Evolutionary conservation across 2,113 vertebrate genomes (phyloP), one percentile per base, ranked within the genome.

Genomic region (Rhinolophus ferrumequinum): DNA sequence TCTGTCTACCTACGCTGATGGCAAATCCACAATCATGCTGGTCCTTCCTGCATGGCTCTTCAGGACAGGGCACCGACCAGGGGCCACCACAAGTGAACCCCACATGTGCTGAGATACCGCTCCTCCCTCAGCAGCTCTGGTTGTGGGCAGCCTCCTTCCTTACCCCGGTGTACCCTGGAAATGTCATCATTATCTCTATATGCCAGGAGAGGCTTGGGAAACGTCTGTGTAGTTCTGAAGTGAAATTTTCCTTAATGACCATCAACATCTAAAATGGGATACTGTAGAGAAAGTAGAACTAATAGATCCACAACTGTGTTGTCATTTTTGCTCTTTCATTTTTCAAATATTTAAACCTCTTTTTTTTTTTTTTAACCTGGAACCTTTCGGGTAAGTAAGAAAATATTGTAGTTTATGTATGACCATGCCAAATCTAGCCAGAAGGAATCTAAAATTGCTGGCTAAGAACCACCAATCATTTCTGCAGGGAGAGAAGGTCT

Each of bases 361-460:
- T 30, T 77, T 19, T 62, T 30, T 77, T 19, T 62, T 38, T 67
- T 83, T 60, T 38, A 64, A 75, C 33, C 19, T 92, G 58, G 2
- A 50, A 66, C 19, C 35, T 75, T 75, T 69, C 8, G 58, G n/a
- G 44, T 33, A 26, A 47, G 33, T 50, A 88, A 87, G 69, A 82
- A 95, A 85, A 86, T 3, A 38, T 15, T 60, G 18, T 12, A 21
- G 50, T 67, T 66, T 44, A 64, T 18, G 50, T 60, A 67, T 3
- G 30, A 72, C 21, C 33, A 10, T 72, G 44, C 41, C 44, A 64
- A 50, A 62, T 41, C 2, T 70, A 79, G 33, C 56, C 67, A 95
- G 47, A 88, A 94, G 64, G 38, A 89, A 84, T 50, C 21, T 56
- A 18, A 91, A 70, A 41, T 22, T 80, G 52, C 69, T 70, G 28